A percentile compares a stretch with the other conserved stretches of the same genome.
phyloP scores from a whole-genome alignment of 2,113 vertebrate species.

The Muntiacus reevesi region DNA sequence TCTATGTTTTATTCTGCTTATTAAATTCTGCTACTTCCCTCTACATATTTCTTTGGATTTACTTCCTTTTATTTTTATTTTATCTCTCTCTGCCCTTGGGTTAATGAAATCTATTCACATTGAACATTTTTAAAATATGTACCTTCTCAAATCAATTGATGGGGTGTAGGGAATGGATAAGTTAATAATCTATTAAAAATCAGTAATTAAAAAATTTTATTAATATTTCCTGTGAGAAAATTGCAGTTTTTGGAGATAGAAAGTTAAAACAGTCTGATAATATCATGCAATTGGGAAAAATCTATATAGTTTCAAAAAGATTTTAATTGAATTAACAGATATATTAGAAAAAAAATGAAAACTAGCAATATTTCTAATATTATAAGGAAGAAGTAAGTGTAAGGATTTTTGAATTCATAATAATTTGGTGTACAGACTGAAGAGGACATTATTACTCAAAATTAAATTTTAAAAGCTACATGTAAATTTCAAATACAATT shows the following conservation, averaged over 20 bases:
- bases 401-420: background rate
- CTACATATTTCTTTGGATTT: background rate
- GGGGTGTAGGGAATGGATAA: background rate
- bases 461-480: background rate
- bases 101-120: background rate
- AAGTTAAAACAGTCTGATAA: background rate
- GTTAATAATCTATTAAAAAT: background rate
- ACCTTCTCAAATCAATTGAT: background rate
- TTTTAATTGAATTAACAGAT: background rate
- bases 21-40: conserved; percentile 9
- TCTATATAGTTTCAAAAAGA: background rate
- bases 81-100: background rate
- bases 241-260: background rate
- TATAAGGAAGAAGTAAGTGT: background rate
- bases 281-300: background rate
- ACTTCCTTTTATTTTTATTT: background rate
- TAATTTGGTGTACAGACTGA: background rate
- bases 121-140: background rate
- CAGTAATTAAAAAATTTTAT: background rate
- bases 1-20: background rate
- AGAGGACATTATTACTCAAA: background rate
- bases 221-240: background rate
- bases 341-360: background rate
- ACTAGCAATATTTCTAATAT: background rate
- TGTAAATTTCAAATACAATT: background rate